Evolutionary conservation across 1,140 invertebrate genomes (phyloP).

Genomic region (Alviniconcha marisindica): DNA sequence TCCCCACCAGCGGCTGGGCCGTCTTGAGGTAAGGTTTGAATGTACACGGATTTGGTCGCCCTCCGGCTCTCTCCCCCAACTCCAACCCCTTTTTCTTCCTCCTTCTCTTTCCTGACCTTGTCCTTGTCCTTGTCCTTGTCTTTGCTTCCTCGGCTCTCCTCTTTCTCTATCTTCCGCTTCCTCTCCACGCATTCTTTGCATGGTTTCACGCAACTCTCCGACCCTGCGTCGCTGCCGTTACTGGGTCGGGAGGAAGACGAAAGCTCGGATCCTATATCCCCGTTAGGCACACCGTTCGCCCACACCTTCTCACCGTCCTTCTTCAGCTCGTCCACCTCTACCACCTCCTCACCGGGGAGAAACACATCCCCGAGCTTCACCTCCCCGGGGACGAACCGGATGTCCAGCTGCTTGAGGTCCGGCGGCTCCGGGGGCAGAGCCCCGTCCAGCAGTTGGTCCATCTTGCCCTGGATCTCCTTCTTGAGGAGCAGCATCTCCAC

Average conservation of each 20-base stretch:
- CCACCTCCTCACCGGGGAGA: background rate
- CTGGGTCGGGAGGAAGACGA: background rate
- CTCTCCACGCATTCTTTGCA: conserved; percentile 10
- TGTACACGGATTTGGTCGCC: conserved; percentile 7
- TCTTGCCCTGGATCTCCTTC: conserved; percentile 72
- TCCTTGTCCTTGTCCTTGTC: background rate
- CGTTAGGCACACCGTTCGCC: background rate
- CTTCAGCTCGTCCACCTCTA: background rate
- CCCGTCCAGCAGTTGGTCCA: conserved; percentile 62
- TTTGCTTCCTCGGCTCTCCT: background rate
- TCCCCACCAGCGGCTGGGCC: background rate
- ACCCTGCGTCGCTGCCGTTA: background rate
- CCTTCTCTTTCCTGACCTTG: no score
- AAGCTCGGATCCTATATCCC: no score
- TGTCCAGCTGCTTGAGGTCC: conserved; percentile 48
- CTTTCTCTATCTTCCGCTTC: conserved; percentile 1
- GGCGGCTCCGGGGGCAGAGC: conserved; percentile 54
- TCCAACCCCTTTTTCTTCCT: no score
- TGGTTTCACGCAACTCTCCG: conserved; percentile 35
- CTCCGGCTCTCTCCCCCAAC: background rate
- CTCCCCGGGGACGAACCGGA: conserved; percentile 66
- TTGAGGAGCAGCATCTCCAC: conserved; percentile 75
- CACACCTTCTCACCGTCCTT: background rate
- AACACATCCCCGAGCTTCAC: conserved; percentile 63
- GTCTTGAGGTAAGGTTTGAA: conserved; percentile 3